A percentile compares a stretch with the other conserved stretches of the same genome.
These are phyloP conservation scores for Phalera bucephala DNA, from an alignment of 2,888 invertebrate genomes.

Conservation along the genomic window DNA sequence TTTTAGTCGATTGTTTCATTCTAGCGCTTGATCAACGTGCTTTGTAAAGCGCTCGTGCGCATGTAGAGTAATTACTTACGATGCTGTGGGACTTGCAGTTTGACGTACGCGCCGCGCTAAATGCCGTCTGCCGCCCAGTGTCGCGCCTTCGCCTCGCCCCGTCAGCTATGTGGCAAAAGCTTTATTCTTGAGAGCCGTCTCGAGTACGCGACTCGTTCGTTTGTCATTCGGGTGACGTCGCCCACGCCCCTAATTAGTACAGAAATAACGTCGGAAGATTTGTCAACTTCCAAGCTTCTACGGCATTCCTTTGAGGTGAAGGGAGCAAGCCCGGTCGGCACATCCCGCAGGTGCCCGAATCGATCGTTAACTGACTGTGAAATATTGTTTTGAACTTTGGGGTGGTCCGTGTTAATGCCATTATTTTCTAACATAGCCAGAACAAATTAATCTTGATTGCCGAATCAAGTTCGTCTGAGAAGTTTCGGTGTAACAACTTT, in stretches of 20 bases:
- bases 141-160: too few relatives aligned
- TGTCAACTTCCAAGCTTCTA: conserved; percentile 79
- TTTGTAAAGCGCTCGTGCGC: too few relatives aligned
- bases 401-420: conserved; percentile 53
- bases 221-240: conserved; percentile 58
- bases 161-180: too few relatives aligned
- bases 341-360: conserved; percentile 57
- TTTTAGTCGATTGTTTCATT: too few relatives aligned
- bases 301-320: conserved; percentile 70
- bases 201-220: conserved; percentile 45
- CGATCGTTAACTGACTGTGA: conserved; percentile 71
- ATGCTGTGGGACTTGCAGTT: too few relatives aligned
- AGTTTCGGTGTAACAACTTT: conserved; percentile 32
- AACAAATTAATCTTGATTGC: conserved; percentile 33
- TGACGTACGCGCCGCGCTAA: too few relatives aligned
- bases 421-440: conserved; percentile 30
- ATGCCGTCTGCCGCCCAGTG: too few relatives aligned
- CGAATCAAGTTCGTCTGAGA: conserved; percentile 34
- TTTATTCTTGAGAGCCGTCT: conserved; percentile 42
- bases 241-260: conserved; percentile 80
- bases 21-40: too few relatives aligned
- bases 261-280: conserved; percentile 76
- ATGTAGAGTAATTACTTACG: too few relatives aligned
- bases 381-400: conserved; percentile 61
- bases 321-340: conserved; percentile 36